Conservation (phyloP, 2,797 vertebrate species). For the Scarus forsteni region DNA sequence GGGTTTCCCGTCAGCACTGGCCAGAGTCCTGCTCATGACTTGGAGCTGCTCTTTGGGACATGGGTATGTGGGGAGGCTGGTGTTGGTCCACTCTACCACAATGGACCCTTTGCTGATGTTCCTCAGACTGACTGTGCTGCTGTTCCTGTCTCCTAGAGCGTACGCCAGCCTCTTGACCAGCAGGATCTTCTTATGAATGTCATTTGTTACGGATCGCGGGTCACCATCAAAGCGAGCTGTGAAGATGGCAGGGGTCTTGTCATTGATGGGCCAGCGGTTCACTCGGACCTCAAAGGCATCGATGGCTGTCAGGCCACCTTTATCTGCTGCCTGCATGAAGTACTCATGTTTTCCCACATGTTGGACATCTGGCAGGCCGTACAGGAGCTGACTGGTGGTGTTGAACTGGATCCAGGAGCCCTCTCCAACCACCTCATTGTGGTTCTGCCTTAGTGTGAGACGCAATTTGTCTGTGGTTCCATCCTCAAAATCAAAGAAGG, state of each 20-base stretch:
- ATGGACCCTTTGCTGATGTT: conserved; percentile 93
- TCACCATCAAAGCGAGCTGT: conserved; percentile 90
- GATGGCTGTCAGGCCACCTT: conserved; percentile 90
- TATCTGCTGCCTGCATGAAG: conserved; percentile 96
- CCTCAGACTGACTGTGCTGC: conserved; percentile 91
- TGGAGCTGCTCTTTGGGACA: conserved; percentile 93
- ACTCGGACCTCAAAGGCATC: conserved; percentile 97
- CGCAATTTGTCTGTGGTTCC: conserved; percentile 97
- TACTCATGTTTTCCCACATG: conserved; percentile 95
- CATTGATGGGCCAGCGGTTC: conserved; percentile 86
- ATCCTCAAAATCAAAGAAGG: conserved; percentile 95
- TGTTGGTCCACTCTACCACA: conserved; percentile 96
- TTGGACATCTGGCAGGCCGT: conserved; percentile 89
- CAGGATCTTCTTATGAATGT: conserved; percentile 94
- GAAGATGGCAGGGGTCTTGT: conserved; percentile 91
- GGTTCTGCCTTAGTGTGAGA: conserved; percentile 90
- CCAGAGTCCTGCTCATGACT: conserved; percentile 87
- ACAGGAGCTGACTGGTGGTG: conserved; percentile 96
- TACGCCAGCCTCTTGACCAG: conserved; percentile 93
- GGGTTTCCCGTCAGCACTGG: conserved; percentile 83
- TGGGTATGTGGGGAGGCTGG: conserved; percentile 90
- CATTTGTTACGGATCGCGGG: conserved; percentile 83
- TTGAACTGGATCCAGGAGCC: conserved; percentile 98
- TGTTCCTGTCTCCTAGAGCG: conserved; percentile 93
- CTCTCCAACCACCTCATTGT: conserved; percentile 89